Base-by-base conservation (phyloP, 2,797 vertebrate species). In the Podargus strigoides region DNA sequence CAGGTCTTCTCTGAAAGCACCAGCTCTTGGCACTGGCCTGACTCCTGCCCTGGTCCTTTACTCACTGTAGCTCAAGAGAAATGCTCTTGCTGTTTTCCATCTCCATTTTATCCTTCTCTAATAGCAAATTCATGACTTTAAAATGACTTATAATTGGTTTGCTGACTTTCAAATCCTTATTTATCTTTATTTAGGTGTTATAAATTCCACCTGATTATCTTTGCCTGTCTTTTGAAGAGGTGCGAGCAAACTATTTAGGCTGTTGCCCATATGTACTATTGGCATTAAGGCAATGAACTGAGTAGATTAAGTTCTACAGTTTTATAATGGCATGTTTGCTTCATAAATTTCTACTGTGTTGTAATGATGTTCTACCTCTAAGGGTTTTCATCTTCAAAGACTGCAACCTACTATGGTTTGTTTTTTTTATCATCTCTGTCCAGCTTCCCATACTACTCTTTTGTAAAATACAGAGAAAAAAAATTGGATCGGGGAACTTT, bases 91-190 rank as follows among this genome's bases (percentile, higher is more conserved):
- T 76, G 8, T 41, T 91, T 90, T 75, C 36, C 16, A 34, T 55
- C 66, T 85, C 64, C 2, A 0, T 76, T 88, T 81, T 86, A 26
- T 78, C 81, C 23, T 80, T 89, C 53, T 53, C 23, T 56, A 50
- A 53, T 63, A 87, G 89, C 24, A 75, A 89, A 95, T 60, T 69
- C 56, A 69, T 81, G 2, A 59, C 69, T 75, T 73, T 22, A 66
- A 80, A 92, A 82, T 53, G 0, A 69, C 49, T 90, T 90, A 18
- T 34, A 70, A 0, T 60, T 36, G 12, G 12, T 75, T 67, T 91
- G 68, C 55, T 94, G n/a, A 87, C 77, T 92, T 81, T 81, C 49
- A 95, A 30, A 84, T 70, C 70, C 52, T 27, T 90, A 26, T 93
- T 94, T 68, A 8, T 84, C 28, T 87, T 87, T 90, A 50, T 75